phyloP scores from a whole-genome alignment of 2,113 vertebrate genomes.

The Aviceda subcristata region DNA sequence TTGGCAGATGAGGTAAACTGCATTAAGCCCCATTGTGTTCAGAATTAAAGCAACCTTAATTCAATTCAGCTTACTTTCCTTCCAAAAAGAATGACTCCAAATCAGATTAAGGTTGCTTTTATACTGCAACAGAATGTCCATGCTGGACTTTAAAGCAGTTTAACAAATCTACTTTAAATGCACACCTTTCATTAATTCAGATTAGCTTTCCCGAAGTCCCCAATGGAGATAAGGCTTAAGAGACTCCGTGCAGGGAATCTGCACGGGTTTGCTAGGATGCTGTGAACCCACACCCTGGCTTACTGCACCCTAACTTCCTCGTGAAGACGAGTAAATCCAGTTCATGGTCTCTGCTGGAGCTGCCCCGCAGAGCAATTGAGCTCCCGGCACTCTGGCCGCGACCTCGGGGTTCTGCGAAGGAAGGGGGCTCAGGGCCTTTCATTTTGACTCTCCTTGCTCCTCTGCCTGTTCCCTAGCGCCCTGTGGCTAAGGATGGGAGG shows the following conservation, averaged over 20 bases:
- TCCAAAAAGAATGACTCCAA: slow-evolving; percentile 48
- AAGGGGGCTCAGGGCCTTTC: neutral
- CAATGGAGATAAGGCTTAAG: neutral
- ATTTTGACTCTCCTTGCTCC: neutral
- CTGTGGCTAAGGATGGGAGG: neutral
- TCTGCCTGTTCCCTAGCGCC: slow-evolving; percentile 11
- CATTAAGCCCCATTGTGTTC: slow-evolving; percentile 64
- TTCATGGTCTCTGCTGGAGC: neutral
- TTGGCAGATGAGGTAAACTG: slow-evolving; percentile 65
- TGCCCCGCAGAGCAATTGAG: neutral
- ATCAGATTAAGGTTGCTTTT: slow-evolving; percentile 67
- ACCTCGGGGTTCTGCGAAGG: neutral
- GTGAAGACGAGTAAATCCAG: neutral
- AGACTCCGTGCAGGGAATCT: neutral
- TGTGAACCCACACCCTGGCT: neutral
- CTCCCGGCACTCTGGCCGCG: neutral
- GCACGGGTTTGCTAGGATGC: neutral
- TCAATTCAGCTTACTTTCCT: slow-evolving; percentile 51
- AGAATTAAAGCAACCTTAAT: slow-evolving; percentile 65
- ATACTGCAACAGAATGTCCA: slow-evolving; percentile 66
- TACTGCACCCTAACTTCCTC: neutral
- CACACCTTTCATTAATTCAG: slow-evolving; percentile 38
- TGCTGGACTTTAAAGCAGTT: slow-evolving; percentile 63
- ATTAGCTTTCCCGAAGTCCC: neutral
- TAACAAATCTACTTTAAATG: slow-evolving; percentile 59